Evolutionary conservation across 2,888 invertebrate species (phyloP).

Genomic region (Latheticus oryzae): DNA sequence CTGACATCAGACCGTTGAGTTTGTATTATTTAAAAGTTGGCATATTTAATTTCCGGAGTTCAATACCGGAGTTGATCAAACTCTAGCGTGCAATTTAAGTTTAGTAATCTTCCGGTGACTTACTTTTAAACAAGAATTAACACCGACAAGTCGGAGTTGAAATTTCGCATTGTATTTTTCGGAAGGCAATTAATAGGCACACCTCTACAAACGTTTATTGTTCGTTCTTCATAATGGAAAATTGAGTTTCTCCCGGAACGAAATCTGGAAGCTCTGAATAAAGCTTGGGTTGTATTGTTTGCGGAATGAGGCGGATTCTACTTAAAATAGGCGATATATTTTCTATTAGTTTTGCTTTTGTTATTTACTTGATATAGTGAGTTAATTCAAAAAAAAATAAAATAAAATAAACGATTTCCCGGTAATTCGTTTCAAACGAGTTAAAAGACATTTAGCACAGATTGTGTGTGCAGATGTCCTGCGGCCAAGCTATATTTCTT

Average conservation of each 20-base stretch:
- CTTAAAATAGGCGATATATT: slow-evolving; percentile 37
- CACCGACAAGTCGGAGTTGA: background rate
- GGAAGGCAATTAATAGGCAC: slow-evolving; percentile 27
- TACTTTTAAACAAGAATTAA: slow-evolving; percentile 4
- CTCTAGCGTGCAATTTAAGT: slow-evolving; percentile 26
- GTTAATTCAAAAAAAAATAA: no score
- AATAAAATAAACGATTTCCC: no score
- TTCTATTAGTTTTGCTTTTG: slow-evolving; percentile 47
- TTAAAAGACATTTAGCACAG: slow-evolving; percentile 18
- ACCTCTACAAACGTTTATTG: slow-evolving; percentile 25
- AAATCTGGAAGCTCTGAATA: slow-evolving; percentile 14
- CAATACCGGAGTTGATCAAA: slow-evolving; percentile 21
- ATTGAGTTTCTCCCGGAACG: slow-evolving; percentile 22
- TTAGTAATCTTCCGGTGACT: slow-evolving; percentile 25
- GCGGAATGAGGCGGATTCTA: slow-evolving; percentile 33
- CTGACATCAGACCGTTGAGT: slow-evolving; percentile 10
- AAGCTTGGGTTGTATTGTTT: slow-evolving; percentile 33
- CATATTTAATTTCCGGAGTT: slow-evolving; percentile 24
- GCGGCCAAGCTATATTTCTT: slow-evolving; percentile 32
- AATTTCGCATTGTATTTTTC: slow-evolving; percentile 30
- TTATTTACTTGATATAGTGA: slow-evolving; percentile 54
- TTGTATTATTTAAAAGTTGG: slow-evolving; percentile 21
- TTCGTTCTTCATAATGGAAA: slow-evolving; percentile 26
- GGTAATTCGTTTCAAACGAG: no score
- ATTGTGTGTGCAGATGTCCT: slow-evolving; percentile 34